phyloP scores from a whole-genome alignment of 1,140 invertebrate genomes.

The Caerostris darwini region DNA sequence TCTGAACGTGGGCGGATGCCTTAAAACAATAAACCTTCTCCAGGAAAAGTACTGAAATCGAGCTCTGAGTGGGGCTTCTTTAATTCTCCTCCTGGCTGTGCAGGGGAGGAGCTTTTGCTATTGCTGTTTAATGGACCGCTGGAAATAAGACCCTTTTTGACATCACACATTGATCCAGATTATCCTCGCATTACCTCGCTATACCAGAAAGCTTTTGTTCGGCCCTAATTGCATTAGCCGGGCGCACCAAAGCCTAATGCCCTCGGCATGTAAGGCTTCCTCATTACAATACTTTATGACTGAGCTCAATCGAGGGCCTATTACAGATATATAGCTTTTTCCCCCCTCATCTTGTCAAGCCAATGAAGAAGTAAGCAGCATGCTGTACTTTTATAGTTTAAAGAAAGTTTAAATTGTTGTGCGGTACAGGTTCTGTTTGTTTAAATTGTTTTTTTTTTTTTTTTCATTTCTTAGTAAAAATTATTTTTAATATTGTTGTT shows the following conservation, averaged over 20 bases:
- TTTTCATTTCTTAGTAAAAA: no score
- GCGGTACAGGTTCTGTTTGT: no score
- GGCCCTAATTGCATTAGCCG: conserved; percentile 23
- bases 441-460: no score
- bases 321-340: not conserved
- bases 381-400: no score
- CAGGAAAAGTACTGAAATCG: not conserved
- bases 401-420: no score
- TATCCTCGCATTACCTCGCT: conserved; percentile 21
- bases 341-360: no score
- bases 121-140: conserved; percentile 52
- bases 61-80: not conserved
- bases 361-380: no score
- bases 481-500: no score
- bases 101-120: not conserved
- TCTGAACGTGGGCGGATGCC: no score
- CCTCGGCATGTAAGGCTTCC: not conserved
- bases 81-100: not conserved
- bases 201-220: not conserved
- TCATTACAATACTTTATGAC: conserved; percentile 1
- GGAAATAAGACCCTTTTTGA: conserved; percentile 38
- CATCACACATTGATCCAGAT: conserved; percentile 26
- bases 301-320: not conserved
- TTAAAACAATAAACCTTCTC: no score
- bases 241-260: not conserved